These are phyloP conservation scores for Simalia tracyae DNA, from an alignment of 2,797 vertebrate species.

Conservation along the genomic window DNA sequence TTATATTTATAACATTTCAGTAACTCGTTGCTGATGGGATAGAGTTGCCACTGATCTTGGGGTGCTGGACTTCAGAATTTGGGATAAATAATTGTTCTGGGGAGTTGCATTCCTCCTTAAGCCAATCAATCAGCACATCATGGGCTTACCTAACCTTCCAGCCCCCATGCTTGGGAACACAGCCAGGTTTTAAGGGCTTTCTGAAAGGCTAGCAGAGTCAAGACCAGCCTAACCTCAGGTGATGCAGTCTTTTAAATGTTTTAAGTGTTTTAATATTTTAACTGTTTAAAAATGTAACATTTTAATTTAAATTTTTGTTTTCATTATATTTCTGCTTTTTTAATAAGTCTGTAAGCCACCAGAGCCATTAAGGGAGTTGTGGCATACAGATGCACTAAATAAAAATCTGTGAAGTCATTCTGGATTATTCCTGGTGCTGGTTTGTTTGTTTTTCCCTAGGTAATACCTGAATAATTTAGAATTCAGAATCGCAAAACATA, in stretches of 20 bases:
- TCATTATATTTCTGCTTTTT: background rate
- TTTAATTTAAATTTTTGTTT: background rate
- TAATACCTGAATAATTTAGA: background rate
- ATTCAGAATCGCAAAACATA: background rate
- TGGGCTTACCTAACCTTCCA: background rate
- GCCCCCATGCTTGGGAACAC: background rate
- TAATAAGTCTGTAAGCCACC: background rate
- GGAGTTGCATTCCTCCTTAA: background rate
- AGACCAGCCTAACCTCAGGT: background rate
- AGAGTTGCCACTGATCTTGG: background rate
- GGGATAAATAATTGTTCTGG: background rate
- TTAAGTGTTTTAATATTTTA: background rate
- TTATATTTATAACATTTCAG: background rate
- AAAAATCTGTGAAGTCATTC: background rate
- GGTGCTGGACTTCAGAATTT: background rate
- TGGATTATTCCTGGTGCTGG: background rate
- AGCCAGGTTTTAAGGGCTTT: background rate
- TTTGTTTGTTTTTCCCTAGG: background rate
- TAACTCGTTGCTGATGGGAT: background rate
- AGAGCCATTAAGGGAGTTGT: background rate
- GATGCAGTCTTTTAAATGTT: background rate
- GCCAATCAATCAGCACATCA: background rate
- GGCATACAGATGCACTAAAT: background rate
- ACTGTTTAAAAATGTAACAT: background rate
- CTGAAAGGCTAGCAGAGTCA: background rate